Evolutionary conservation across 2,797 vertebrate genomes (phyloP).

Genomic region (Thunnus albacares): DNA sequence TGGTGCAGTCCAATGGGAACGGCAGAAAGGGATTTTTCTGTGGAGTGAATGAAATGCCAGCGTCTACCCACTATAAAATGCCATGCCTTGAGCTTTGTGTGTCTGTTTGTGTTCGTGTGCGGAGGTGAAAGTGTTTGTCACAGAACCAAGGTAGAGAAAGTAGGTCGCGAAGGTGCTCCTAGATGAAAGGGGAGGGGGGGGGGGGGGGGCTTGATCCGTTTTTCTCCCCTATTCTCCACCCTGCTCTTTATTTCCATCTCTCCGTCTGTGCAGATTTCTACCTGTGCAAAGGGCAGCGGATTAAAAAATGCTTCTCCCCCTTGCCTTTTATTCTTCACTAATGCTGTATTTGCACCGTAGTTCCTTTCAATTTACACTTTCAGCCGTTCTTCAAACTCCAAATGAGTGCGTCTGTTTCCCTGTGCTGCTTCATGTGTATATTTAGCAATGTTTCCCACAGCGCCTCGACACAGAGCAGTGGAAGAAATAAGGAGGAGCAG

Average conservation of each 20-base stretch:
- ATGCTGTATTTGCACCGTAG: slow-evolving; percentile 56
- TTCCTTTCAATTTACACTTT: slow-evolving; percentile 71
- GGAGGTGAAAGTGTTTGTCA: slow-evolving; percentile 69
- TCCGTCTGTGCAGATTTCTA: slow-evolving; percentile 30
- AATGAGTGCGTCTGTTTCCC: slow-evolving; percentile 71
- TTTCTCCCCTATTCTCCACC: slow-evolving; percentile 37
- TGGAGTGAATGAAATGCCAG: slow-evolving; percentile 59
- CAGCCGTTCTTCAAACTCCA: slow-evolving; percentile 63
- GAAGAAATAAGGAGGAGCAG: slow-evolving; percentile 69
- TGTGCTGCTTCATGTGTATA: slow-evolving; percentile 76
- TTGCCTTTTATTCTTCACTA: slow-evolving; percentile 49
- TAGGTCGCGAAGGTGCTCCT: slow-evolving; percentile 81
- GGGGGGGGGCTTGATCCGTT: slow-evolving; percentile 36
- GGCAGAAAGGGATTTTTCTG: slow-evolving; percentile 32
- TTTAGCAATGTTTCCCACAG: slow-evolving; percentile 84
- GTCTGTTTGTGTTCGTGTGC: slow-evolving; percentile 60
- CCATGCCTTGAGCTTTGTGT: slow-evolving; percentile 66
- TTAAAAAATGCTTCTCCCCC: slow-evolving; percentile 26
- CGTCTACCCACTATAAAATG: slow-evolving; percentile 56
- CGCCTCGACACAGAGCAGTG: slow-evolving; percentile 63
- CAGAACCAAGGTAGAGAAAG: slow-evolving; percentile 75
- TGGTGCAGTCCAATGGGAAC: slow-evolving; percentile 66
- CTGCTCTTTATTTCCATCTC: slow-evolving; percentile 27
- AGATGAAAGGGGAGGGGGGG: slow-evolving; percentile 69
- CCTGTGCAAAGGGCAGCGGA: slow-evolving; percentile 37